These are phyloP conservation scores for Oryzias woworae DNA, from an alignment of 2,113 vertebrate genomes.

Conservation along the genomic window DNA sequence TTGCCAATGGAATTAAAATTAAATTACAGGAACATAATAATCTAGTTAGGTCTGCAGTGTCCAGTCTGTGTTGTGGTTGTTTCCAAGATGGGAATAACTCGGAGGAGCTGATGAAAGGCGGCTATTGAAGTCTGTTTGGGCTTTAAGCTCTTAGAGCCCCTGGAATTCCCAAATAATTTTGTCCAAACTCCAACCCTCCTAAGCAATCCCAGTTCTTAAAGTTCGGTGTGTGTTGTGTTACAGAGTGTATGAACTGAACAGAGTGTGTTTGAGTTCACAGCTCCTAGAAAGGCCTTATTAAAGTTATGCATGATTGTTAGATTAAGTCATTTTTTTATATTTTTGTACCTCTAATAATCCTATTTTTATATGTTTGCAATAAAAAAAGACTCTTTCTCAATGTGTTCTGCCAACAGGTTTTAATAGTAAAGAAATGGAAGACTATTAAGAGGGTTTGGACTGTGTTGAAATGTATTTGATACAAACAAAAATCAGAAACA, in stretches of 20 bases:
- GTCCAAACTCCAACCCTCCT: conserved; percentile 67
- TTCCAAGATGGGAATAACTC: conserved; percentile 35
- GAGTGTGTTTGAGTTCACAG: conserved; percentile 30
- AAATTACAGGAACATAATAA: no score
- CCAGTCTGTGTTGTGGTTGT: conserved; percentile 45
- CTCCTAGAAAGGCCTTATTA: conserved; percentile 8
- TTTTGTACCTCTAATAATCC: conserved; percentile 56
- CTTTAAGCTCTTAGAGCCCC: conserved; percentile 59
- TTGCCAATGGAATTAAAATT: no score
- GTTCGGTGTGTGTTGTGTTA: conserved; percentile 33
- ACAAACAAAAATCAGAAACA: conserved; percentile 3
- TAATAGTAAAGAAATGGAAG: no score
- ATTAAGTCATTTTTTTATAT: conserved; percentile 1
- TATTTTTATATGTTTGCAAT: background rate
- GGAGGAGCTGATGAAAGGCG: conserved; percentile 56
- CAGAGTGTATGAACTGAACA: conserved; percentile 19
- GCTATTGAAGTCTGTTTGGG: conserved; percentile 51
- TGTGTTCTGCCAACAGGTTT: no score
- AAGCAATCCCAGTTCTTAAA: conserved; percentile 61
- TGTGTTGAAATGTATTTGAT: conserved; percentile 9
- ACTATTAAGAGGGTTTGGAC: background rate
- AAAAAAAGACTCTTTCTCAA: no score
- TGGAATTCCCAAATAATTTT: conserved; percentile 68
- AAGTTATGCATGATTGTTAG: conserved; percentile 1
- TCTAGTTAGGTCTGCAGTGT: background rate